These are phyloP conservation scores for Flabesymbios commensalis DNA, from an alignment of 2,888 invertebrate species.

Conservation along the genomic window DNA sequence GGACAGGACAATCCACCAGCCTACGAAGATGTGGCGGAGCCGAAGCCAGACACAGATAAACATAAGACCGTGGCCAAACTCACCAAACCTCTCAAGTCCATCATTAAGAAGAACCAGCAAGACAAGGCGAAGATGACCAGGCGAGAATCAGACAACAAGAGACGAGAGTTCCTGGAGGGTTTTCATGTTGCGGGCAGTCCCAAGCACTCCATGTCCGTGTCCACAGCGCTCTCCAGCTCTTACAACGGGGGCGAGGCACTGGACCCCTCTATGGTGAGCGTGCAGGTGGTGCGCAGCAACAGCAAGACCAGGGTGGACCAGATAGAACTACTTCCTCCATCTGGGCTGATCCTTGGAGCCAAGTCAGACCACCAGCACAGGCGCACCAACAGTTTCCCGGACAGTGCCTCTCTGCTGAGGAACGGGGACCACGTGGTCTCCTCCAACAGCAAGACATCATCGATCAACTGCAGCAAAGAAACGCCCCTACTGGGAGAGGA, in stretches of 20 bases:
- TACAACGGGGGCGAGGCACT: background rate
- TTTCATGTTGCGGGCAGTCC: background rate
- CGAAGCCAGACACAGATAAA: too few species aligned
- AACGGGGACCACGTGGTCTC: too few species aligned
- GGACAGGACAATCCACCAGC: background rate
- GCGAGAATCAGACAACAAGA: background rate
- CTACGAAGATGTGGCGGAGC: slow-evolving; percentile 1
- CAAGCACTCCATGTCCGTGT: slow-evolving; percentile 3
- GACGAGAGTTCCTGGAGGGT: background rate
- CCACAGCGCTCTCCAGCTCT: background rate
- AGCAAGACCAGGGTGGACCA: too few species aligned
- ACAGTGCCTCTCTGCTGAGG: too few species aligned
- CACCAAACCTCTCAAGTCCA: slow-evolving; percentile 28
- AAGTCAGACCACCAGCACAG: too few species aligned
- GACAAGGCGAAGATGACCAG: background rate
- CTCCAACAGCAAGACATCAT: too few species aligned
- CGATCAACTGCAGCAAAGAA: too few species aligned
- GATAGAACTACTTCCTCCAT: too few species aligned
- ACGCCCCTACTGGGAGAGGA: too few species aligned
- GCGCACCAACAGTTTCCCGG: too few species aligned
- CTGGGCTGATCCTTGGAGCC: too few species aligned
- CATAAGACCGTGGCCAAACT: slow-evolving; percentile 16
- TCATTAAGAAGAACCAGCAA: slow-evolving; percentile 22
- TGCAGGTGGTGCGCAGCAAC: background rate
- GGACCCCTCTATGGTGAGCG: background rate